Base-by-base conservation (phyloP, 2,113 vertebrate genomes). In the Poeciliopsis occidentalis region DNA sequence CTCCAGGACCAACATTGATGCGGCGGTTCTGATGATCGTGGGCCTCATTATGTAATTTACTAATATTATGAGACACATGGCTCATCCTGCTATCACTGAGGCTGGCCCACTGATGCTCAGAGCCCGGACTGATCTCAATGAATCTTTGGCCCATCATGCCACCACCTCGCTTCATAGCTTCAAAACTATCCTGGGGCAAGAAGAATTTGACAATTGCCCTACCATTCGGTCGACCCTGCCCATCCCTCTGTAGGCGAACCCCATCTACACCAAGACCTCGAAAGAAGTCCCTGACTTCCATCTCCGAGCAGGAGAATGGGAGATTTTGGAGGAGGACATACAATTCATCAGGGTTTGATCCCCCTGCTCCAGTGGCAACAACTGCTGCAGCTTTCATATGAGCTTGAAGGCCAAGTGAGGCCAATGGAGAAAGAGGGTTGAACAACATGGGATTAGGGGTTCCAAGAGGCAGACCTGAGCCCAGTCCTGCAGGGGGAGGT, bases 81-180 rank as follows among this genome's bases (percentile, higher is more conserved):
- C 91, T 92, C 83, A 85, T 84, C 37, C 86, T 79, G 62, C 85
- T 93, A 73, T 96, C 89, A 91, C 89, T 90, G 87, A 96, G 91
- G 85, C 96, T 95, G 12, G 60, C 72, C 98, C 98, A 99, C 65
- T 99, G 98, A 72, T 96, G 96, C 85, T 99, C 98, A 80, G 97
- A 97, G 22, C 96, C 95, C 70, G 97, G 97, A 70, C 92, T 94
- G 82, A 99, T 95, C 91, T 99, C 97, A 80, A 99, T 95, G 90
- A 96, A 99, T 80, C 97, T 95, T 90, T 99, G 97, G 85, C 97
- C 97, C 94, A 99, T 96, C 93, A 97, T 95, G 89, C 96, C 97
- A 85, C 96, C 93, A 76, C 97, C 96, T 69, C 97, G 91, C 85
- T 98, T 98, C 81, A 98, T 93, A 75, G 97, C 97, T 95, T 99